Evolutionary conservation across 2,797 vertebrate species (phyloP).

Genomic region (Rhinogobio ventralis): DNA sequence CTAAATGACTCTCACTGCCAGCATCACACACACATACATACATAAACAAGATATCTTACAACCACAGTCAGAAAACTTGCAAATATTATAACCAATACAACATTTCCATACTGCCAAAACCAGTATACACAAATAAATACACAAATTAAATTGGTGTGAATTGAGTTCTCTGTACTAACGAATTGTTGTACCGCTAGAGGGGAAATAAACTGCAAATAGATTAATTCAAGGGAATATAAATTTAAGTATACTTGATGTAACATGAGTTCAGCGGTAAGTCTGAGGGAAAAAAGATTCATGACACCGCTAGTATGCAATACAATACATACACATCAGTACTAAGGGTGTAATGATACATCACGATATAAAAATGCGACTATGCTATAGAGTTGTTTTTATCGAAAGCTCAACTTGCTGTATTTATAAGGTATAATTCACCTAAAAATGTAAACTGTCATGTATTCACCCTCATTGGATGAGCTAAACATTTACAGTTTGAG

Average conservation of each 20-base stretch:
- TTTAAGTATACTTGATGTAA: neutral
- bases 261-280: no score
- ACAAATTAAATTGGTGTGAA: neutral
- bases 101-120: neutral
- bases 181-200: neutral
- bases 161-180: neutral
- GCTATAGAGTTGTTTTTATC: no score
- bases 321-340: no score
- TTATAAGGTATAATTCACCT: no score
- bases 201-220: neutral
- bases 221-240: neutral
- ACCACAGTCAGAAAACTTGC: neutral
- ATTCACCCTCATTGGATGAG: no score
- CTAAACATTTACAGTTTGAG: no score
- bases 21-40: constrained; percentile 58
- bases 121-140: neutral
- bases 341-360: no score
- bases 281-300: no score
- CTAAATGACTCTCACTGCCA: constrained; percentile 68
- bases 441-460: no score
- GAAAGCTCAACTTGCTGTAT: no score
- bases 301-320: no score
- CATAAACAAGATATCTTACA: constrained; percentile 22
- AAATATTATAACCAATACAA: neutral
- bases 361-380: no score